Evolutionary conservation across 2,113 vertebrate genomes (phyloP), one percentile per base, ranked within the genome.

Genomic region (Ellobius talpinus): DNA sequence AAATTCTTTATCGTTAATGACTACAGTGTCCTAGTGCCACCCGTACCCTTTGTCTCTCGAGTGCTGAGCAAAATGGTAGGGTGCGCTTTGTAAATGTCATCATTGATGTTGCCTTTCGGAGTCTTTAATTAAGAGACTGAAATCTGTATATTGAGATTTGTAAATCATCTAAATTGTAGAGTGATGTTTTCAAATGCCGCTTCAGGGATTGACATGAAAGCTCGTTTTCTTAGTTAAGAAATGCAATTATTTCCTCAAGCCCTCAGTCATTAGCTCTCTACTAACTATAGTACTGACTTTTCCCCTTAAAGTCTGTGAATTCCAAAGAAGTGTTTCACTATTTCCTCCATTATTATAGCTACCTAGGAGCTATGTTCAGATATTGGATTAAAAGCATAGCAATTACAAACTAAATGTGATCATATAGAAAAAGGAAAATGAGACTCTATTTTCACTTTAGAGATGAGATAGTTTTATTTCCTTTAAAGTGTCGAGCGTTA

Each of bases 71-170:
- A 98, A 98, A 98, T 89, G 63, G 65, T 90, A 95, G 96, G 87
- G 77, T 0, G 0, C 91, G 89, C 96, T 98, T 98, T 5, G 2
- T 78, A 78, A 97, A 95, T 92, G 55, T 97, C 0, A 0, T 96
- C 95, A 58, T n/a, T 96, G 96, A 76, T 97, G 96, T 90, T 95
- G 97, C 96, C 87, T 96, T 97, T 98, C 63, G 14, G 52, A 0
- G 2, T 96, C 93, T 98, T 88, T 98, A 97, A 97, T 97, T 97
- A 96, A 95, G 94, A 97, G 90, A 81, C 72, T 91, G 85, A 97
- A 97, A 92, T 97, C 87, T 55, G 19, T 96, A 74, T 4, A 0
- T 97, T 63, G 93, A 97, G 91, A 92, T 97, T 98, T 98, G 90
- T 97, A 97, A 96, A 91, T 98, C 76, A 87, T 95, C 93, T 96